Conservation (phyloP, 2,888 invertebrate genomes). For the Adela reaumurella region DNA sequence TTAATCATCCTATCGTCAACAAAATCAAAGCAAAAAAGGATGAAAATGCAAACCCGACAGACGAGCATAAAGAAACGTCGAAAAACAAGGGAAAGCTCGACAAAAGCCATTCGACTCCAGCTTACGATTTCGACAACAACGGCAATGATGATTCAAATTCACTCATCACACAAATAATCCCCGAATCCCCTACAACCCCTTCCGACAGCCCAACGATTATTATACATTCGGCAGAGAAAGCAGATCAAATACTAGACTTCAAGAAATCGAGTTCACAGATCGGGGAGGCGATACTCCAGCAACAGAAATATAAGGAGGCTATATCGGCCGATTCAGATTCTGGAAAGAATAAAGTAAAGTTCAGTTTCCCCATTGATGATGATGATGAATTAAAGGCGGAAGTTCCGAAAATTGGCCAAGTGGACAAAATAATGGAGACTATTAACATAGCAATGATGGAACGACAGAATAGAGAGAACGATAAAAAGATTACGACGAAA, state of each 20-base stretch:
- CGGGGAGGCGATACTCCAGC: slow-evolving; percentile 32
- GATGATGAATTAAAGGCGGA: neutral
- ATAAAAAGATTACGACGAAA: slow-evolving; percentile 8
- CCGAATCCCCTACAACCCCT: slow-evolving; percentile 30
- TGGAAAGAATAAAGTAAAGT: slow-evolving; percentile 5
- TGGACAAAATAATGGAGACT: slow-evolving; percentile 23
- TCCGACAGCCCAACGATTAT: slow-evolving; percentile 18
- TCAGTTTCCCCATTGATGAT: slow-evolving; percentile 15
- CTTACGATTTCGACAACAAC: slow-evolving; percentile 61
- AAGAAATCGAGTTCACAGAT: slow-evolving; percentile 37
- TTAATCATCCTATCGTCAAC: slow-evolving; percentile 15
- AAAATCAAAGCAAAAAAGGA: slow-evolving; percentile 13
- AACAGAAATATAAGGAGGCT: slow-evolving; percentile 14
- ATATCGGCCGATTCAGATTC: neutral
- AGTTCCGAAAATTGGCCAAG: slow-evolving; percentile 4
- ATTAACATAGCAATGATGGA: slow-evolving; percentile 31
- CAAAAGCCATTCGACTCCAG: slow-evolving; percentile 80
- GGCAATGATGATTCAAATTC: slow-evolving; percentile 15
- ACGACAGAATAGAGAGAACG: slow-evolving; percentile 9
- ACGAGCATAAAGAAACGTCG: slow-evolving; percentile 8
- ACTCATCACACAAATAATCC: slow-evolving; percentile 26
- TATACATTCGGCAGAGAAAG: slow-evolving; percentile 26
- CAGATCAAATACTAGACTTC: slow-evolving; percentile 38
- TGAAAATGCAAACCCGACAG: slow-evolving; percentile 24
- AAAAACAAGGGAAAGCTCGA: slow-evolving; percentile 53